These are phyloP conservation scores for Apodemus agrarius DNA, from an alignment of 2,797 vertebrate genomes.

Conservation along the genomic window DNA sequence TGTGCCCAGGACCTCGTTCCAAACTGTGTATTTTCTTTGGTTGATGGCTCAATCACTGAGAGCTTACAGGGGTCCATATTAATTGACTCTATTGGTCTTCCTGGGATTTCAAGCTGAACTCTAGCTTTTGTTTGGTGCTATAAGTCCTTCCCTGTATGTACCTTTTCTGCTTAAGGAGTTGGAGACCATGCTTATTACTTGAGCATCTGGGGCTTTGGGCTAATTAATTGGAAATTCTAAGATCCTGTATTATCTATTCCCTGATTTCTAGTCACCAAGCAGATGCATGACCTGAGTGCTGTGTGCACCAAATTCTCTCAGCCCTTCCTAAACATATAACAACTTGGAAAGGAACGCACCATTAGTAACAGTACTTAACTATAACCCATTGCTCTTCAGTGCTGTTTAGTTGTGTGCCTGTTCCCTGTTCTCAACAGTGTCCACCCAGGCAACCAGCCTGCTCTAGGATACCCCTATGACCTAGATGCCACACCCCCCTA, in stretches of 20 bases:
- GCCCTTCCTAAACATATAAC: background rate
- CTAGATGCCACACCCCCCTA: background rate
- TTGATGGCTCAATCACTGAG: background rate
- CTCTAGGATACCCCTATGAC: background rate
- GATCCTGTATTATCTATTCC: background rate
- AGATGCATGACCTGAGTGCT: background rate
- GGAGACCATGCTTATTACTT: background rate
- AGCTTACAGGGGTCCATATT: background rate
- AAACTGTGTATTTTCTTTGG: background rate
- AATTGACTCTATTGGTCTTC: background rate
- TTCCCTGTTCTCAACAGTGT: background rate
- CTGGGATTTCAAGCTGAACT: background rate
- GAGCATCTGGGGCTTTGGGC: background rate
- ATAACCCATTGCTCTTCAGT: background rate
- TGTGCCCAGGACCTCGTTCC: background rate
- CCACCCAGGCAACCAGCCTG: background rate
- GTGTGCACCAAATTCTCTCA: background rate
- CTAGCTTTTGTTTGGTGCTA: background rate
- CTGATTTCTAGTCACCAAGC: background rate
- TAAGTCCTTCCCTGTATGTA: background rate
- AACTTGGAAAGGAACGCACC: background rate
- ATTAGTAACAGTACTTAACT: background rate
- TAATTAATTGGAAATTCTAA: slow-evolving; percentile 1
- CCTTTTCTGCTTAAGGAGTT: background rate
- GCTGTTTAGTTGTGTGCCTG: background rate